Conservation (phyloP, 92 coral and sea anemone species). For the Heteractis magnifica region DNA sequence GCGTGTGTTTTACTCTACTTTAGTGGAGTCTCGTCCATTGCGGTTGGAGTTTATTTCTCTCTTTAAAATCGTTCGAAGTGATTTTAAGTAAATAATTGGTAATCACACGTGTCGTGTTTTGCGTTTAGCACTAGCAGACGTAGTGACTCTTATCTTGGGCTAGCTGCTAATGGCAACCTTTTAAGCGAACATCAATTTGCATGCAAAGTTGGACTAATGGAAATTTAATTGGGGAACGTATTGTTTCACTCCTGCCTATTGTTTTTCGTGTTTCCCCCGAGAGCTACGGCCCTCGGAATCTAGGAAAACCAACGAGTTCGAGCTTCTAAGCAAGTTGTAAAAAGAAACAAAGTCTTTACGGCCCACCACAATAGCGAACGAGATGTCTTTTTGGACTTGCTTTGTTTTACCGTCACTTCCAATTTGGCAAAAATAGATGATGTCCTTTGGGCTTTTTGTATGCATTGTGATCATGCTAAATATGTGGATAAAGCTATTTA, state of each 20-base stretch:
- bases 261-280: slow-evolving; percentile 67
- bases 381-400: slow-evolving; percentile 15
- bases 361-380: slow-evolving; percentile 18
- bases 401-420: slow-evolving; percentile 51
- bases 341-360: background rate
- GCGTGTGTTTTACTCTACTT: slow-evolving; percentile 31
- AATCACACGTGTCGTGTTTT: slow-evolving; percentile 43
- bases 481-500: slow-evolving; percentile 55
- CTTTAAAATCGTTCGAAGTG: slow-evolving; percentile 21
- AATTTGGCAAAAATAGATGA: slow-evolving; percentile 34
- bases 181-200: slow-evolving; percentile 87
- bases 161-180: slow-evolving; percentile 96
- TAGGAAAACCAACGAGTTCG: background rate
- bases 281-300: slow-evolving; percentile 27
- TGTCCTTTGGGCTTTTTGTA: slow-evolving; percentile 21
- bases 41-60: slow-evolving; percentile 37
- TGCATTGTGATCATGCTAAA: slow-evolving; percentile 49
- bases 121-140: slow-evolving; percentile 42
- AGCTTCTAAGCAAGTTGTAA: slow-evolving; percentile 3
- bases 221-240: slow-evolving; percentile 96
- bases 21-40: slow-evolving; percentile 24
- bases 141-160: slow-evolving; percentile 69
- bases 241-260: slow-evolving; percentile 67
- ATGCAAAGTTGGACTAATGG: slow-evolving; percentile 95
- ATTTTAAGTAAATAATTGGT: slow-evolving; percentile 45